Base-by-base conservation (phyloP, 2,113 vertebrate genomes). In the Rhabdornis inornatus region DNA sequence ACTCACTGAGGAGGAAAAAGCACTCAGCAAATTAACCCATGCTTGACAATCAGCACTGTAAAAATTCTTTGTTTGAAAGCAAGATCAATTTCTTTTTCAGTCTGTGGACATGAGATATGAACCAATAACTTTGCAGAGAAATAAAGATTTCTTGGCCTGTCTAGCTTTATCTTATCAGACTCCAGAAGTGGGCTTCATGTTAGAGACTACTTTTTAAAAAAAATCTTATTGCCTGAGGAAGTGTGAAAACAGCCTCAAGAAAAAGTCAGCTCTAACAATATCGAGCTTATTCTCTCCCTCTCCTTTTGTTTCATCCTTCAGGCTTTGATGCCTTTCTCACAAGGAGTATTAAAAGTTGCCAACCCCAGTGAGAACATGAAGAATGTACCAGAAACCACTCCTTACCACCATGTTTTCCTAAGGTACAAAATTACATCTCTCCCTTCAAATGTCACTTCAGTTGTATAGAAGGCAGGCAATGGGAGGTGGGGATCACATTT, bases 141-240 rank as follows among this genome's bases (percentile, higher is more conserved):
- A 97, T 94, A 96, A 97, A 97, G 96, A 97, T 97, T 97, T 96
- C 91, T 94, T 96, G 93, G 78, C 85, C 90, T 93, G 84, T 90
- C 96, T 84, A 89, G 80, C 87, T 98, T 90, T 96, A 96, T 92
- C 94, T 96, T 93, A 94, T 82, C 96, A 91, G 86, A 35, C 86
- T 86, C 82, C 91, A 96, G 68, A 90, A 91, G 80, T 76, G 42
- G 91, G 89, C 63, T 96, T 92, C 94, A 81, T 81, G 83, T 94
- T 93, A 88, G 72, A 94, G 72, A 45, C 35, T 65, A 23, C 18
- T 10, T 49, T 28, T 56, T 18, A 50, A 59, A 57, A n/a, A 44
- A 96, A 87, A 52, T 95, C 96, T 85, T 84, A 92, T 77, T 56
- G 69, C 97, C 94, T 39, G 52, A 94, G 95, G 96, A 97, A 94